phyloP scores from a whole-genome alignment of 2,888 invertebrate genomes.

The Sarcophaga rosellei region DNA sequence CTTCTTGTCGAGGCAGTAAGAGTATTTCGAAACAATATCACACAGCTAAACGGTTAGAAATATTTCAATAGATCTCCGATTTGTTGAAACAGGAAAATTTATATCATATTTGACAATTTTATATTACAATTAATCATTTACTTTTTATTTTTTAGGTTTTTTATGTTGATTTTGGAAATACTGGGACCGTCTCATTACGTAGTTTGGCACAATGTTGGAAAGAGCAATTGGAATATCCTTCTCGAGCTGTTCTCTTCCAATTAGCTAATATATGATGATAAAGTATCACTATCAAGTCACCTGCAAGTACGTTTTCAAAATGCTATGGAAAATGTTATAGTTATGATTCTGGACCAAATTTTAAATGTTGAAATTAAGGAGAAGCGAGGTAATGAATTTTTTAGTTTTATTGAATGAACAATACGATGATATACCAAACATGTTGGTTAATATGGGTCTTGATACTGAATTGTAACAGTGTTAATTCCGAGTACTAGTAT shows the following conservation, averaged over 20 bases:
- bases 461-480: conserved; percentile 47
- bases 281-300: not conserved
- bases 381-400: conserved; percentile 49
- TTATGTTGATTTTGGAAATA: conserved; percentile 71
- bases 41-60: no score
- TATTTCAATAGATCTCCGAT: no score
- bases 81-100: no score
- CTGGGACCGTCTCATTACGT: conserved; percentile 59
- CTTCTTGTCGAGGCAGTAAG: no score
- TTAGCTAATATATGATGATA: conserved; percentile 55
- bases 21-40: no score
- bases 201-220: conserved; percentile 61
- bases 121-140: not conserved
- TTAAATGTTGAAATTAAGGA: conserved; percentile 64
- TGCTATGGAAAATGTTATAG: conserved; percentile 61
- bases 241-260: conserved; percentile 68
- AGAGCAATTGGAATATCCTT: conserved; percentile 52
- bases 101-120: not conserved
- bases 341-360: conserved; percentile 67
- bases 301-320: conserved; percentile 30
- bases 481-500: not conserved
- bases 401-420: conserved; percentile 62
- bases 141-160: conserved; percentile 64
- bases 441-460: conserved; percentile 64
- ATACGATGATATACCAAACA: conserved; percentile 59